A percentile compares a stretch with the other conserved stretches of the same genome.
Conservation (phyloP, 2,888 invertebrate species). For the Brachyopa scutellaris region DNA sequence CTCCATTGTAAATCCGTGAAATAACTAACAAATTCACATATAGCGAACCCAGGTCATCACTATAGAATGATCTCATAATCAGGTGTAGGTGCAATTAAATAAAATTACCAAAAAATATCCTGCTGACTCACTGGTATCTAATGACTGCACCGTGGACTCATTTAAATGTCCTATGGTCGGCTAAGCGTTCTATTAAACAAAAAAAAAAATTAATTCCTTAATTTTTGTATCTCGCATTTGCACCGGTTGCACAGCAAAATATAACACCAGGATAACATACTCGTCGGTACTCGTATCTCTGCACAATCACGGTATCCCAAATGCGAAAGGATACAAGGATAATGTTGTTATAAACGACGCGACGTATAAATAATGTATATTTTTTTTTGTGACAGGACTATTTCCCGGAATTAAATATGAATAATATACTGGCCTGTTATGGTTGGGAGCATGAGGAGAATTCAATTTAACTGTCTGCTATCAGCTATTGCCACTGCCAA, state of each 20-base stretch:
- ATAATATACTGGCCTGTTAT: too few species aligned
- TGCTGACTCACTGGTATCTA: constrained; percentile 53
- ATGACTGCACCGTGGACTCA: constrained; percentile 33
- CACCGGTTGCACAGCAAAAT: constrained; percentile 63
- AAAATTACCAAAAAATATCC: constrained; percentile 57
- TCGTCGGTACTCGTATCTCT: too few species aligned
- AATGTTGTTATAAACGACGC: constrained; percentile 42
- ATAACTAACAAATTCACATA: too few species aligned
- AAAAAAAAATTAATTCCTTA: constrained; percentile 45
- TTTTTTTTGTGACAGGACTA: constrained; percentile 5
- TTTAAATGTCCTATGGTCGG: constrained; percentile 54
- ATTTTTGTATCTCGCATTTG: constrained; percentile 58
- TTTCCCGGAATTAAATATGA: constrained; percentile 46
- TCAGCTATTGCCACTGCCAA: too few species aligned
- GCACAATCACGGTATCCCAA: constrained; percentile 30
- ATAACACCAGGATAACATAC: constrained; percentile 48
- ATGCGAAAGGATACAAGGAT: constrained; percentile 47
- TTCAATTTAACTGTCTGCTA: constrained; percentile 43
- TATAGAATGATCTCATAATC: constrained; percentile 46
- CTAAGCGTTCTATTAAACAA: constrained; percentile 48
- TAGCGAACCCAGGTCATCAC: background rate
- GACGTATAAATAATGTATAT: background rate
- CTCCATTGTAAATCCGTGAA: too few species aligned
- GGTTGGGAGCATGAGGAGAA: constrained; percentile 16
- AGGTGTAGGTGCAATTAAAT: constrained; percentile 58